These are phyloP conservation scores for Pangasius djambal DNA, from an alignment of 2,797 vertebrate genomes.

Conservation along the genomic window DNA sequence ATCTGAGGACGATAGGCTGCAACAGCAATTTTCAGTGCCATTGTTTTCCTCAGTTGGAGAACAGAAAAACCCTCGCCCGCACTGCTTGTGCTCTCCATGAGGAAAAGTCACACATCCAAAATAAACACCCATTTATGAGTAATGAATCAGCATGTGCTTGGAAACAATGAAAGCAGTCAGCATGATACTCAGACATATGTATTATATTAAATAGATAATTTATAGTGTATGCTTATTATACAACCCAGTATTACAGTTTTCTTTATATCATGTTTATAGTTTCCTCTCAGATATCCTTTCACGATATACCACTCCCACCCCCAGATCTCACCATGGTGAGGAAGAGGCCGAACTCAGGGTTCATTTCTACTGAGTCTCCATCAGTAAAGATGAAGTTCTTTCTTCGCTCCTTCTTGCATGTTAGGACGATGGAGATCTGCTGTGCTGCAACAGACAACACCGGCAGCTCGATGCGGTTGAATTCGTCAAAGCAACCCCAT, in stretches of 20 bases:
- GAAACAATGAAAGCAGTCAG: neutral
- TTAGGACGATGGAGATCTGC: constrained; percentile 92
- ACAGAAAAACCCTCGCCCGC: neutral
- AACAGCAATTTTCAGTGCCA: neutral
- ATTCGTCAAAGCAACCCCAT: constrained; percentile 99
- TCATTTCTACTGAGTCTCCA: constrained; percentile 92
- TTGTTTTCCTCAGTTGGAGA: neutral
- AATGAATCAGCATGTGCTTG: constrained; percentile 25
- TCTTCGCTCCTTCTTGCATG: constrained; percentile 89
- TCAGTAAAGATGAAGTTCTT: constrained; percentile 93
- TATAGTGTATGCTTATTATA: neutral
- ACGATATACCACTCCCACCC: neutral
- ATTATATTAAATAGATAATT: neutral
- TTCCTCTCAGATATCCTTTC: neutral
- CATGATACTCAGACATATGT: neutral
- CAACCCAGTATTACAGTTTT: neutral
- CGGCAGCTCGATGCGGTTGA: constrained; percentile 94
- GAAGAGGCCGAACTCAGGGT: constrained; percentile 96
- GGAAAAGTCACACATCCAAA: neutral
- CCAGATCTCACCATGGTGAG: constrained; percentile 88
- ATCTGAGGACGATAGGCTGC: neutral
- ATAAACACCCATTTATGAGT: constrained; percentile 22
- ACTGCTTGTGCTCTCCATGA: neutral
- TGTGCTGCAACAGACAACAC: constrained; percentile 96
- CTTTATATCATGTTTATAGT: neutral